Base-by-base conservation (phyloP, 2,797 vertebrate genomes). In the Sebastes cheni region DNA sequence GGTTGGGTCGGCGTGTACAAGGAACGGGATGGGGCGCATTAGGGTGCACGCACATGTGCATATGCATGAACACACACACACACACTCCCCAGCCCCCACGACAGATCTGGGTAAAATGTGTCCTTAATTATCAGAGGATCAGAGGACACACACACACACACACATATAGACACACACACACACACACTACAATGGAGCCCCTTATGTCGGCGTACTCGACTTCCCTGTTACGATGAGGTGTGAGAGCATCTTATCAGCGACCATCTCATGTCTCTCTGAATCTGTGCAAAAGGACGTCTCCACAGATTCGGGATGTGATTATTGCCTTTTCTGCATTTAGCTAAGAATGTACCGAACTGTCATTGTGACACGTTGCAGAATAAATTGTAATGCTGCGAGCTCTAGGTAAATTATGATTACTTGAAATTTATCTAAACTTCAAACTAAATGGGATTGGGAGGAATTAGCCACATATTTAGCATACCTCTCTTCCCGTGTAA, bases 81-180 rank as follows among this genome's bases (percentile, higher is more conserved):
- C 59, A 80, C 23, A 52, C 25, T 30, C 56, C 50, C 65, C 72
- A 68, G 72, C 76, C 82, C 73, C 72, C 75, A 86, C 80, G 84
- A 86, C 82, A 81, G 81, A 90, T 86, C 62, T 64, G 80, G 74
- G 82, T 88, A 89, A 93, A 94, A 95, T 92, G 87, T 94, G 93
- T 93, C 94, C 92, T 90, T 93, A 93, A 95, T 95, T 93, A 95
- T 93, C 86, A n/a, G n/a, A n/a, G 82, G 91, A 90, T 91, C 87
- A 91, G 70, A 88, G 86, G 83, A 85, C 64, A 88, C 83, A 75
- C 82, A 81, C 74, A 81, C 74, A 29, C 55, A 89, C 83, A 70
- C 71, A 77, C 71, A 77, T 73, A 83, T 75, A 64, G 52, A 61
- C 61, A 79, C 76, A 65, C 68, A 74, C 27, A 27, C 36, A 72